Conservation (phyloP, 2,888 invertebrate genomes). For the Plutella xylostella region DNA sequence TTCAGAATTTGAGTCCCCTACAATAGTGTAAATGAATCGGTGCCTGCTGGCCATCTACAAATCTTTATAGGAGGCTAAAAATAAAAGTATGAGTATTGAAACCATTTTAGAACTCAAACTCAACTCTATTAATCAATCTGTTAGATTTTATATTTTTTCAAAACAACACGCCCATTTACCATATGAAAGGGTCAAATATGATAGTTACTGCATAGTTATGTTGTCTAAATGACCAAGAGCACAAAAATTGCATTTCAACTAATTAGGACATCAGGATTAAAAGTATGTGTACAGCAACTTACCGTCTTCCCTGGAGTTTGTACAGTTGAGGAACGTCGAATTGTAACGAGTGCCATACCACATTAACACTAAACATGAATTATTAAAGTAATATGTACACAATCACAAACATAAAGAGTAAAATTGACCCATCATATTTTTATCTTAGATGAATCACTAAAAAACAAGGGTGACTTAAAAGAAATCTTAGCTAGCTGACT, state of each 20-base stretch:
- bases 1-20: no score
- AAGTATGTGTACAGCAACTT: slow-evolving; percentile 30
- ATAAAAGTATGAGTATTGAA: no score
- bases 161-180: no score
- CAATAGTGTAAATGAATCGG: no score
- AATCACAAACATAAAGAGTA: slow-evolving; percentile 58
- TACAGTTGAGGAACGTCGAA: slow-evolving; percentile 65
- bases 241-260: not conserved
- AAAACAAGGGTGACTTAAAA: no score
- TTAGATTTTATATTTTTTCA: no score
- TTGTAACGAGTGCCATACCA: slow-evolving; percentile 68
- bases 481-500: no score
- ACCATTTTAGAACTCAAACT: no score
- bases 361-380: slow-evolving; percentile 56
- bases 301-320: slow-evolving; percentile 65
- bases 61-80: no score
- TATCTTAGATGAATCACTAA: slow-evolving; percentile 2
- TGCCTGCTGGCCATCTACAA: no score
- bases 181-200: not conserved
- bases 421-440: slow-evolving; percentile 41
- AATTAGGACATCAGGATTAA: not conserved
- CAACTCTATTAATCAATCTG: no score
- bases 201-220: not conserved
- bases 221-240: not conserved
- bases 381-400: slow-evolving; percentile 44